phyloP scores from a whole-genome alignment of 2,113 vertebrate species.

The Rhinolophus ferrumequinum region DNA sequence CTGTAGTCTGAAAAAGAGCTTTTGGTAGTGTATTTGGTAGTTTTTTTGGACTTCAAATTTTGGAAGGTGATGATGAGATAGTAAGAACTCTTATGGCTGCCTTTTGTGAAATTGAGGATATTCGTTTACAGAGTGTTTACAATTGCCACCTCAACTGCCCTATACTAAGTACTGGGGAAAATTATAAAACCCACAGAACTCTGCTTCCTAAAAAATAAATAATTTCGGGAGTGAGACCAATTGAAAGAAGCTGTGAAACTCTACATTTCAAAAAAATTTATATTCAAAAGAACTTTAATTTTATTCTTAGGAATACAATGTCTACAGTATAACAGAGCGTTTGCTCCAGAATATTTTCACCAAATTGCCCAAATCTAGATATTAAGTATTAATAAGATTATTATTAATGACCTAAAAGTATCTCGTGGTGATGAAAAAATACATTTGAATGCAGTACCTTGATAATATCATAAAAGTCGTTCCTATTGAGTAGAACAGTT shows the following conservation, averaged over 20 bases:
- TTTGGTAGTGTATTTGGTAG: background rate
- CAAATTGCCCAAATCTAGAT: background rate
- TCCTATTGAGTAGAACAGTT: background rate
- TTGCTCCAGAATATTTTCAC: background rate
- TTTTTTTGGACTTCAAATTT: background rate
- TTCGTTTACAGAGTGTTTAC: background rate
- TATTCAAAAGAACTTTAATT: constrained; percentile 1
- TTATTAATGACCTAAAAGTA: background rate
- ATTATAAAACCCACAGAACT: background rate
- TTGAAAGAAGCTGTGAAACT: background rate
- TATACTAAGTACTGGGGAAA: background rate
- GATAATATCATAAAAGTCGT: background rate
- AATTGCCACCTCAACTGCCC: background rate
- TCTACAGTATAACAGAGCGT: background rate
- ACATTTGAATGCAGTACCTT: background rate
- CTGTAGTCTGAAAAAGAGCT: background rate
- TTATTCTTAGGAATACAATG: constrained; percentile 1
- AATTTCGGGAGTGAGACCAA: background rate
- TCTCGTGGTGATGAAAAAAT: background rate
- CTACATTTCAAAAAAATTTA: background rate
- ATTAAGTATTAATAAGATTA: background rate
- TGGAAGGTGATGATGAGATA: background rate
- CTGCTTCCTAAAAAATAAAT: background rate
- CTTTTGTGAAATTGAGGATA: background rate
- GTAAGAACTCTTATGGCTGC: background rate